Conservation (phyloP, 2,797 vertebrate species). For the Gambusia yucatana region DNA sequence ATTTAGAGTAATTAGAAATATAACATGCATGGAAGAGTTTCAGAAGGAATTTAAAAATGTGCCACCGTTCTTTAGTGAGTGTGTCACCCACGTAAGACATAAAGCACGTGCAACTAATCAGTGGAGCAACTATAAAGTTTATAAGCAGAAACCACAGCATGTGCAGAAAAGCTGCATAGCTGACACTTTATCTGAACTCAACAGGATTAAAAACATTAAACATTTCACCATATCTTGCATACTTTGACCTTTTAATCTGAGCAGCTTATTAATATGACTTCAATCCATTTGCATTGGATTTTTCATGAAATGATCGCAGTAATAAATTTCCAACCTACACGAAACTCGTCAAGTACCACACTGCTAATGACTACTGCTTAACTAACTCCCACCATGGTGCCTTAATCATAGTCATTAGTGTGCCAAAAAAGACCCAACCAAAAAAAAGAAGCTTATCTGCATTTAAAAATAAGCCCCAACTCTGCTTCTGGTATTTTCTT, state of each 20-base stretch:
- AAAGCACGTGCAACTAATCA: constrained; percentile 57
- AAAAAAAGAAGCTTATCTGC: constrained; percentile 42
- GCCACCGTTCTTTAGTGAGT: constrained; percentile 24
- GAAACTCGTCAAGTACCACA: constrained; percentile 29
- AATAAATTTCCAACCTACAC: constrained; percentile 21
- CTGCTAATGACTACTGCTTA: constrained; percentile 35
- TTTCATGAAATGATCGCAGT: constrained; percentile 28
- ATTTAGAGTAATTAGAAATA: constrained; percentile 17
- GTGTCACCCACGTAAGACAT: constrained; percentile 30
- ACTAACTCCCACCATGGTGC: constrained; percentile 17
- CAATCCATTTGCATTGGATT: constrained; percentile 23
- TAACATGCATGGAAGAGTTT: not conserved
- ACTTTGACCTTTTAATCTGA: constrained; percentile 13
- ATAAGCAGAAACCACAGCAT: constrained; percentile 34
- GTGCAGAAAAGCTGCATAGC: constrained; percentile 4
- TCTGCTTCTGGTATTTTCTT: constrained; percentile 59
- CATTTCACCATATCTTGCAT: not conserved
- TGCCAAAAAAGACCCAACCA: constrained; percentile 21
- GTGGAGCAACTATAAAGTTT: constrained; percentile 41
- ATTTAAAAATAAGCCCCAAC: constrained; percentile 34
- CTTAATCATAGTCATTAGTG: constrained; percentile 49
- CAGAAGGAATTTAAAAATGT: constrained; percentile 16
- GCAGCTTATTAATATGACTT: constrained; percentile 13
- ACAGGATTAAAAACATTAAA: constrained; percentile 21
- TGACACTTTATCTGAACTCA: constrained; percentile 6